These are phyloP conservation scores for Apistogramma diplotaenia DNA, from an alignment of 2,113 vertebrate genomes.

Conservation along the genomic window DNA sequence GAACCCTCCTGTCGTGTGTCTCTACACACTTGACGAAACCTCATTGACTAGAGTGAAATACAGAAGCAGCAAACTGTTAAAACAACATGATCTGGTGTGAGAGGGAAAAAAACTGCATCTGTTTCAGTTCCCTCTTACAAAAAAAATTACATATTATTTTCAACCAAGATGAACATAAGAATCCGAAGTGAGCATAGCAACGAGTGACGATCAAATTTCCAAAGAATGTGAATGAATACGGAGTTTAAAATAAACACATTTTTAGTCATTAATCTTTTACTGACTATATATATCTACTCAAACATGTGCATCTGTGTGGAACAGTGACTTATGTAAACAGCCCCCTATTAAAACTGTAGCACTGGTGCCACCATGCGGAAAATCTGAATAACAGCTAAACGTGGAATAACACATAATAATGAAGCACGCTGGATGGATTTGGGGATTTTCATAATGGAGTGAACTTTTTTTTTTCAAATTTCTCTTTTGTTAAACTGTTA, in stretches of 20 bases:
- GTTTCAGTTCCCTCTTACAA: constrained; percentile 53
- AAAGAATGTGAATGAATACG: not conserved
- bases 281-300: not conserved
- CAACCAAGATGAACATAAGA: not conserved
- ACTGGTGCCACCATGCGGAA: constrained; percentile 46
- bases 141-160: not conserved
- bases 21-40: not conserved
- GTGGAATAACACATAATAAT: not conserved
- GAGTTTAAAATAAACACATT: not conserved
- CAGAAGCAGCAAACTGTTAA: not conserved
- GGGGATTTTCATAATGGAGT: not conserved
- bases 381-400: not conserved
- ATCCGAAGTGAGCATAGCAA: not conserved
- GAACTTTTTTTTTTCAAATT: not conserved
- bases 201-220: not conserved
- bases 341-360: not conserved
- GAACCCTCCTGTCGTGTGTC: not conserved
- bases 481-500: not conserved
- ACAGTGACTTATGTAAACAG: not conserved
- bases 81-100: not conserved
- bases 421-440: not conserved
- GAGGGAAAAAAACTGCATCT: constrained; percentile 38
- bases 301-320: not conserved
- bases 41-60: not conserved
- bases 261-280: not conserved